Evolutionary conservation across 2,888 invertebrate species (phyloP), one percentile per base, ranked within the genome.

Genomic region (Aspidiotus rigidus): DNA sequence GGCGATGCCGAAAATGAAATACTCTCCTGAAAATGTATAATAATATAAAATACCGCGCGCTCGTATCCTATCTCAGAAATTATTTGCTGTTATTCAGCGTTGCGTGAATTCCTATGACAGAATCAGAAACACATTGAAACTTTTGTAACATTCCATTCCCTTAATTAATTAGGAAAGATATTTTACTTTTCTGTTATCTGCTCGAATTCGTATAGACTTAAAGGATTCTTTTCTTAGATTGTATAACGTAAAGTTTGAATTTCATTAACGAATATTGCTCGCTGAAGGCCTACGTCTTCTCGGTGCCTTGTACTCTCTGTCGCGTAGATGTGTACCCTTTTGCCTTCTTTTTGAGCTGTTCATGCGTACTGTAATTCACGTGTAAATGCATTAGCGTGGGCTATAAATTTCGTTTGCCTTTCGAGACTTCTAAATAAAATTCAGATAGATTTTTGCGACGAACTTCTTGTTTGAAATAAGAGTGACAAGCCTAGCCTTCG

Each of bases 101-200:
- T 66, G 66, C 66, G 66, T 66, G 57, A 66, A 66, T 66, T 66
- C 66, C 66, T 66, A 66, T 66, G 66, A 66, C 66, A 66, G 66
- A 66, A 66, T 66, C 66, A 66, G 59, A 59, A 66, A 66, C 66
- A 55, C 66, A 66, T 66, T 66, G 66, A 66, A 66, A 66, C 66
- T 66, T 66, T 66, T 57, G 66, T 66, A 66, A 66, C 66, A 13
- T 66, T 66, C 66, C 66, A 66, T 66, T 66, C 66, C 66, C 66
- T 40, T 66, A 66, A 66, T 66, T 66, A 66, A 66, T 66, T 66
- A 66, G 66, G 28, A 66, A 66, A 66, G 66, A 66, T 66, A 66
- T 66, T 66, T 66, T 66, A 66, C 66, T 66, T 66, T 66, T 66
- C 66, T 59, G 66, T 66, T 66, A 66, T 66, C 66, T 66, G 57